phyloP scores from a whole-genome alignment of 2,797 vertebrate genomes.

The Acrossocheilus wenchowensis region DNA sequence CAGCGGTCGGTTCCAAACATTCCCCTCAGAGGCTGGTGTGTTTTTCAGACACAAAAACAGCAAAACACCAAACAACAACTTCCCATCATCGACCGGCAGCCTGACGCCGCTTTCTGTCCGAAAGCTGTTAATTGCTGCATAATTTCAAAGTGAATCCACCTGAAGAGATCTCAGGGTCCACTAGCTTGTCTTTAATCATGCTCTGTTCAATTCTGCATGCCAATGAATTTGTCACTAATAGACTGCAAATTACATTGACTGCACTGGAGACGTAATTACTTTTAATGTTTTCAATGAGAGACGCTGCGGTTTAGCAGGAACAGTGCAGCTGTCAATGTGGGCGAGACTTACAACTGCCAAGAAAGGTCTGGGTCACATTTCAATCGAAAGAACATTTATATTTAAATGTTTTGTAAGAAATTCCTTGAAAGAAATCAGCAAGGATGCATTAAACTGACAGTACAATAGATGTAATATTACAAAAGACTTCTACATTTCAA shows the following conservation, averaged over 20 bases:
- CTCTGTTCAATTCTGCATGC: slow-evolving; percentile 51
- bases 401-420: not conserved
- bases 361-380: not conserved
- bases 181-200: slow-evolving; percentile 60
- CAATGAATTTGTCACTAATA: slow-evolving; percentile 51
- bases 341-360: not conserved
- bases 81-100: slow-evolving; percentile 30
- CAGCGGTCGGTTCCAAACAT: slow-evolving; percentile 8
- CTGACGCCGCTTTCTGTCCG: slow-evolving; percentile 10
- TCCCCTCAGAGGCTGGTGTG: slow-evolving; percentile 14
- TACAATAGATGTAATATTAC: not conserved
- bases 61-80: slow-evolving; percentile 25
- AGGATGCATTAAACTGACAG: not conserved
- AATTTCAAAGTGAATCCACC: slow-evolving; percentile 48
- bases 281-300: slow-evolving; percentile 35
- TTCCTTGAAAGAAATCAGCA: not conserved
- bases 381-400: not conserved
- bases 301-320: slow-evolving; percentile 39
- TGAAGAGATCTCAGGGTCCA: slow-evolving; percentile 50
- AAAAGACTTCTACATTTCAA: not conserved
- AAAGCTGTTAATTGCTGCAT: slow-evolving; percentile 38
- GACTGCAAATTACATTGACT: slow-evolving; percentile 48
- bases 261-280: slow-evolving; percentile 49
- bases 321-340: slow-evolving; percentile 18
- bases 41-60: slow-evolving; percentile 18